phyloP scores from a whole-genome alignment of 2,113 vertebrate species.

The Scolopax mira region DNA sequence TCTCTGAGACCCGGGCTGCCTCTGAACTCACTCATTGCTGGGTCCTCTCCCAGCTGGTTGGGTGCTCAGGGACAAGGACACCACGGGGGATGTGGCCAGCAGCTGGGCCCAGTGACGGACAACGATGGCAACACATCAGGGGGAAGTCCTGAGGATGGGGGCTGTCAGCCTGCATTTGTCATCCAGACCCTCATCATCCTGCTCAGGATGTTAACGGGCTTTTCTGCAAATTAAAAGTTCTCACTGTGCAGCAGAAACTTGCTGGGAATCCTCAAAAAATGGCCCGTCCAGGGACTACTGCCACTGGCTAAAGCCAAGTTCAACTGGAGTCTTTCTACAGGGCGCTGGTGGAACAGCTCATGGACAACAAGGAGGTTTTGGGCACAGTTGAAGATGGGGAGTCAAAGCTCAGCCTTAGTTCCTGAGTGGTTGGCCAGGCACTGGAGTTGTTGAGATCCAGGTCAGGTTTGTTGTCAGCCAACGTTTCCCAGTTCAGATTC shows the following conservation, averaged over 20 bases:
- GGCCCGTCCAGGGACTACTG: rapidly evolving
- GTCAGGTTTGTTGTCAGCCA: not conserved
- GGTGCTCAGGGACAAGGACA: not conserved
- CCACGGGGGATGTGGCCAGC: rapidly evolving
- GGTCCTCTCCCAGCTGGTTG: not conserved
- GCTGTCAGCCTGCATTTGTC: not conserved
- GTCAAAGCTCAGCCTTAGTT: not conserved
- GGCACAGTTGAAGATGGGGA: not conserved
- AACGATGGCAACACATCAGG: not conserved
- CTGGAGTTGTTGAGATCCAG: not conserved
- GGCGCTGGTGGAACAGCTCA: not conserved
- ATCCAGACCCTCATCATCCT: not conserved
- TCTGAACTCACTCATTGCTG: not conserved
- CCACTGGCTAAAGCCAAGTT: not conserved
- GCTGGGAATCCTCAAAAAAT: not conserved
- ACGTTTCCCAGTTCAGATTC: rapidly evolving
- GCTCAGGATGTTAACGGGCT: not conserved
- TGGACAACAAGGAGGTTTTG: rapidly evolving
- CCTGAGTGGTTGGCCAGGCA: rapidly evolving
- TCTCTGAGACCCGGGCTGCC: not conserved
- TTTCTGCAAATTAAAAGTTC: not conserved
- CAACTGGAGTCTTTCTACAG: not conserved
- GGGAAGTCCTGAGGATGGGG: rapidly evolving
- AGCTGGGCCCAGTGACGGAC: not conserved
- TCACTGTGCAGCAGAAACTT: not conserved